Conservation (phyloP, 2,797 vertebrate genomes). For the Saxicola maurus region DNA sequence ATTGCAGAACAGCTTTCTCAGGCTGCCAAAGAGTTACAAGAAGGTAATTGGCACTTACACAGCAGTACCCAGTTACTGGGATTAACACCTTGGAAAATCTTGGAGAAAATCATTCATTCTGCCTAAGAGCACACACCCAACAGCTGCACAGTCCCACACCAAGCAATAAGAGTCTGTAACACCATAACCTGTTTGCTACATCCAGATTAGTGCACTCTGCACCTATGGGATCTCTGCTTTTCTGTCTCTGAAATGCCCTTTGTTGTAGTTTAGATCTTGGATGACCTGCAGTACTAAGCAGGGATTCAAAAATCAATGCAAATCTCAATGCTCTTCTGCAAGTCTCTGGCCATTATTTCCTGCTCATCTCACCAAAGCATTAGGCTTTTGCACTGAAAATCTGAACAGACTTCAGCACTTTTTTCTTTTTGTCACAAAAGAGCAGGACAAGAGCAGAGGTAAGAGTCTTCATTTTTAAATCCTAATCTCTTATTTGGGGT, state of each 20-base stretch:
- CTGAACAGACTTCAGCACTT: neutral
- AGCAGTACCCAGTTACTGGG: neutral
- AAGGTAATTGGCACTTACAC: neutral
- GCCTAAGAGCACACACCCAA: neutral
- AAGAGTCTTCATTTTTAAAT: neutral
- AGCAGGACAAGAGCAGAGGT: neutral
- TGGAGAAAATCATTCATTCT: neutral
- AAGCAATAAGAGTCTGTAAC: neutral
- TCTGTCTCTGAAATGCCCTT: neutral
- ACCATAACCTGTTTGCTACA: neutral
- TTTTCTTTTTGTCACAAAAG: neutral
- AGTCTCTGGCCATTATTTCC: neutral
- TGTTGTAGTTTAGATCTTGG: neutral
- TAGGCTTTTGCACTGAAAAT: neutral
- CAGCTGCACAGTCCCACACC: neutral
- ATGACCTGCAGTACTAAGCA: neutral
- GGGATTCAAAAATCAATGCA: neutral
- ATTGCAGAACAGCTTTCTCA: neutral
- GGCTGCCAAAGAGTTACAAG: neutral
- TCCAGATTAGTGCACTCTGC: neutral
- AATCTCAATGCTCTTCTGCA: neutral
- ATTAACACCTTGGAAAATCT: neutral
- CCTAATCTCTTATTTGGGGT: neutral
- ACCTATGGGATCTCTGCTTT: neutral
- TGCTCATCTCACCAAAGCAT: neutral